Conservation (phyloP, 1,140 invertebrate species). For the Palaemon carinicauda region DNA sequence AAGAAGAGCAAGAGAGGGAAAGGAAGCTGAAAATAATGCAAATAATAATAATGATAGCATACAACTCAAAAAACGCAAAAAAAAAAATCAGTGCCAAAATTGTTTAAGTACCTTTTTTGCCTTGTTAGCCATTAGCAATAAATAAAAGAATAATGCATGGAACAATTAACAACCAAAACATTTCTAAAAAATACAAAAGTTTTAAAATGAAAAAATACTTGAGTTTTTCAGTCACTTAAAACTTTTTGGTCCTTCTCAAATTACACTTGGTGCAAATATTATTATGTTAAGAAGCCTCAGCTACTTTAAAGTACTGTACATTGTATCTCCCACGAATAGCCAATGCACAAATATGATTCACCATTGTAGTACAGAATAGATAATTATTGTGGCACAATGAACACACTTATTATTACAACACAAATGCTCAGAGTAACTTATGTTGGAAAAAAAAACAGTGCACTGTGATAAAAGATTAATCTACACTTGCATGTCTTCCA, state of each 20-base stretch:
- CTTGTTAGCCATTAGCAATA: background rate
- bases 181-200: background rate
- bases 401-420: background rate
- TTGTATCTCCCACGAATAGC: too few relatives aligned
- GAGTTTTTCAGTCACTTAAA: background rate
- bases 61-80: background rate
- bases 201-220: background rate
- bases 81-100: background rate
- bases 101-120: too few relatives aligned
- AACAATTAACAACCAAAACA: background rate
- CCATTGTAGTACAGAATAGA: background rate
- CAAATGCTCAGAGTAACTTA: background rate
- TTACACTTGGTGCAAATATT: too few relatives aligned
- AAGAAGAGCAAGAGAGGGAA: background rate
- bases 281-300: too few relatives aligned
- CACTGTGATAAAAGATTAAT: too few relatives aligned
- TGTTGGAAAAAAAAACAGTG: background rate
- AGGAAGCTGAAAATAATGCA: constrained; percentile 50
- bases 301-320: too few relatives aligned
- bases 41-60: constrained; percentile 3
- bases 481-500: background rate
- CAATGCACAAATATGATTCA: too few relatives aligned
- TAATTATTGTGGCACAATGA: background rate
- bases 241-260: background rate
- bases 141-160: background rate